Percentiles rank a stretch among this genome's conserved stretches.
These are phyloP conservation scores for Gorilla gorilla DNA, from an alignment of 2,113 vertebrate species.

Conservation along the genomic window DNA sequence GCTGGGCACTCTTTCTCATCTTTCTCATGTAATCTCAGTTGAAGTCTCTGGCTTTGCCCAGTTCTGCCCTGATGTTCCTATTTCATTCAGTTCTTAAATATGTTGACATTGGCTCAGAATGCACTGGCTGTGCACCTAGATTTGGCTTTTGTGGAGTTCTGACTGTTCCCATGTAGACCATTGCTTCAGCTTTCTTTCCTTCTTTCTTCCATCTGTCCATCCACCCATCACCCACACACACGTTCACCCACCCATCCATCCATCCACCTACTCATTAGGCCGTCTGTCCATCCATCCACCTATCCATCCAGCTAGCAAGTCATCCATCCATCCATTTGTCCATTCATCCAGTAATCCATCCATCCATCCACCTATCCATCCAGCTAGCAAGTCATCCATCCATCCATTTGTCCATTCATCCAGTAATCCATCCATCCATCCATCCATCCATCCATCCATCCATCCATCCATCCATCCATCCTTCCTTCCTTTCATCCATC, in stretches of 20 bases:
- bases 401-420: too few relatives aligned
- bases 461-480: rapidly evolving
- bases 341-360: rapidly evolving
- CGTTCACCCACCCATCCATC: too few relatives aligned
- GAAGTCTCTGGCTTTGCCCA: neutral
- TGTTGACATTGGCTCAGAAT: neutral
- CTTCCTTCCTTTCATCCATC: too few relatives aligned
- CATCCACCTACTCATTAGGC: too few relatives aligned
- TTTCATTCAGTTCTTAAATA: neutral
- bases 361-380: too few relatives aligned
- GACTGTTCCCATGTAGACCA: neutral
- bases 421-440: too few relatives aligned
- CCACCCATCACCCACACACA: neutral
- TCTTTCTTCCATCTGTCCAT: neutral
- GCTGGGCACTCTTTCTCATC: neutral
- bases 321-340: neutral
- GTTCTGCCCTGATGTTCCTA: neutral
- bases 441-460: too few relatives aligned
- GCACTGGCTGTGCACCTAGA: neutral
- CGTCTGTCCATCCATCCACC: too few relatives aligned
- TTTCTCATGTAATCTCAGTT: neutral
- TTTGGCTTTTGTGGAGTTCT: neutral
- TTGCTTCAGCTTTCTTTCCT: neutral
- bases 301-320: too few relatives aligned
- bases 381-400: too few relatives aligned